A percentile compares a stretch with the other conserved stretches of the same genome.
Evolutionary conservation across 1,140 invertebrate species (phyloP).

Genomic region (Pogonus chalceus): DNA sequence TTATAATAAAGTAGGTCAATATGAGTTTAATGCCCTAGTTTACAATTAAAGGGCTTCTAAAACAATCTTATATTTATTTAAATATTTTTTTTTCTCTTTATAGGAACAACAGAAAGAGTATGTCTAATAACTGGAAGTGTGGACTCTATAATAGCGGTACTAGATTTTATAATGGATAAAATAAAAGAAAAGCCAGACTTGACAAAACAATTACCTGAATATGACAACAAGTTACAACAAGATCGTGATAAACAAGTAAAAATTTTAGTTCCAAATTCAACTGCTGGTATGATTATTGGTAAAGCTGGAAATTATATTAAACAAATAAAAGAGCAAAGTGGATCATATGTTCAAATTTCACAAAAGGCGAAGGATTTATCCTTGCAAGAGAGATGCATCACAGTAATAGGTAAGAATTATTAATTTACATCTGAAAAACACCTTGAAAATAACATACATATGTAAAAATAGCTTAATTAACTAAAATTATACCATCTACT

Average conservation of each 20-base stretch:
- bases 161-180: constrained; percentile 96
- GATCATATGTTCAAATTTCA: constrained; percentile 96
- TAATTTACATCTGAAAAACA: too few species aligned
- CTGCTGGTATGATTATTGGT: constrained; percentile 98
- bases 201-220: constrained; percentile 63
- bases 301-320: constrained; percentile 97
- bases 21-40: too few species aligned
- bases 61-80: neutral
- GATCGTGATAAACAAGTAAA: constrained; percentile 87
- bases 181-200: constrained; percentile 95
- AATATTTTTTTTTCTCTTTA: constrained; percentile 26
- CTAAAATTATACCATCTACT: too few species aligned
- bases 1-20: too few species aligned
- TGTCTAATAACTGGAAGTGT: constrained; percentile 93
- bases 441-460: too few species aligned
- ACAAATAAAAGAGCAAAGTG: constrained; percentile 95
- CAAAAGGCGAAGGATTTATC: constrained; percentile 96
- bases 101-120: constrained; percentile 92
- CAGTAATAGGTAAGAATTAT: constrained; percentile 81
- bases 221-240: constrained; percentile 56
- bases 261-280: constrained; percentile 95
- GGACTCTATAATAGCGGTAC: constrained; percentile 85
- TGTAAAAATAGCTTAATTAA: too few species aligned
- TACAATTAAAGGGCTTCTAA: neutral
- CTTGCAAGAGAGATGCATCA: constrained; percentile 92